phyloP scores from a whole-genome alignment of 64 coral and sea anemone species.

The Porites australiensis region DNA sequence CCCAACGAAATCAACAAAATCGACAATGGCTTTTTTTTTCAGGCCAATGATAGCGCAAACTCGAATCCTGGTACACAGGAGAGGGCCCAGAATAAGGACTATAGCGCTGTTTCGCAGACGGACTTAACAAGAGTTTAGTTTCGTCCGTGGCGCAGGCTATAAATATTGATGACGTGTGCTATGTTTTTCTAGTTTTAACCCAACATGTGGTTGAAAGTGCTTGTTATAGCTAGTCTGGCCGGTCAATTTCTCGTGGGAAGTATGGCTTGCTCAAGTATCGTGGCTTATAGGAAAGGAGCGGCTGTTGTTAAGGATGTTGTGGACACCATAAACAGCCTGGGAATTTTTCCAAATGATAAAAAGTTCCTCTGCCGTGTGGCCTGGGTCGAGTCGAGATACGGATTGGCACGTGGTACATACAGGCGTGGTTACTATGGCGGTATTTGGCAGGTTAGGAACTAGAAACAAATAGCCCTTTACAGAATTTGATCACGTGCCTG shows the following conservation, averaged over 20 bases:
- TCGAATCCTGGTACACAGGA: no score
- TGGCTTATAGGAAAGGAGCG: slow-evolving; percentile 40
- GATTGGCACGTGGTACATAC: slow-evolving; percentile 39
- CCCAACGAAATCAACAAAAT: no score
- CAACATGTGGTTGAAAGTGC: neutral
- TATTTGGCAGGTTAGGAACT: slow-evolving; percentile 69
- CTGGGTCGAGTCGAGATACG: slow-evolving; percentile 81
- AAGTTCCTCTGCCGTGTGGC: slow-evolving; percentile 77
- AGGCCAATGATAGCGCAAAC: no score
- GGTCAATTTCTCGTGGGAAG: neutral
- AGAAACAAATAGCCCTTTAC: no score
- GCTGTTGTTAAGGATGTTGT: slow-evolving; percentile 41
- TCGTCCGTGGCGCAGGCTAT: no score
- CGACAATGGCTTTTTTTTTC: no score
- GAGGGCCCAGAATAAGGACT: no score
- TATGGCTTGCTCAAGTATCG: neutral
- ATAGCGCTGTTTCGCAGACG: no score
- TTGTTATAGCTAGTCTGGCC: neutral
- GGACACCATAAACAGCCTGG: slow-evolving; percentile 17
- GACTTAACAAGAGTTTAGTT: no score
- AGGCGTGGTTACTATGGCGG: slow-evolving; percentile 65
- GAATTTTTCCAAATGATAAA: slow-evolving; percentile 57
- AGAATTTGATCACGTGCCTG: neutral
- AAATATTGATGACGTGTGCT: neutral
- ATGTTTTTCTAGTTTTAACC: neutral